Percentiles rank a stretch among this genome's conserved stretches.
Evolutionary conservation across 2,797 vertebrate species (phyloP).

Genomic region (Serranus cabrilla): DNA sequence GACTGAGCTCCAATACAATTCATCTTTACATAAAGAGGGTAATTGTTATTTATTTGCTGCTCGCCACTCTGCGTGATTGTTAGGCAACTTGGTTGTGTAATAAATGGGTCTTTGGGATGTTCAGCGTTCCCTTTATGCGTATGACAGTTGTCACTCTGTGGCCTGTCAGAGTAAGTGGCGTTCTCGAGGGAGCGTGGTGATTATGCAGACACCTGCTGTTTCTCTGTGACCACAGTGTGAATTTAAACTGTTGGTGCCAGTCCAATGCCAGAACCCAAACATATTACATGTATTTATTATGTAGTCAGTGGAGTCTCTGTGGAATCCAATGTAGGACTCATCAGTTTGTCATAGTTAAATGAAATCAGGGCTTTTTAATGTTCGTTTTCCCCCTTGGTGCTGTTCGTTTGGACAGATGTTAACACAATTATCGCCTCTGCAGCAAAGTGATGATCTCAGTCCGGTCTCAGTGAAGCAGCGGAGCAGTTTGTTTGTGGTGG

Average conservation of each 20-base stretch:
- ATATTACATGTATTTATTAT: slow-evolving; percentile 6
- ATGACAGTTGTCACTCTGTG: slow-evolving; percentile 19
- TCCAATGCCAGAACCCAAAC: neutral
- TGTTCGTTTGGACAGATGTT: too few species aligned
- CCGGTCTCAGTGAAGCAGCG: too few species aligned
- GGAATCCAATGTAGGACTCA: neutral
- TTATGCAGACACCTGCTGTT: slow-evolving; percentile 36
- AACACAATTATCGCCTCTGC: too few species aligned
- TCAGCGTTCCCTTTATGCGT: slow-evolving; percentile 23
- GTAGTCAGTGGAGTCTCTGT: neutral
- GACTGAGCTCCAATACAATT: slow-evolving; percentile 44
- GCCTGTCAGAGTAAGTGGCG: neutral
- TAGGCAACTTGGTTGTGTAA: slow-evolving; percentile 61
- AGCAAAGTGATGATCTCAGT: too few species aligned
- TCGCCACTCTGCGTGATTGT: slow-evolving; percentile 44
- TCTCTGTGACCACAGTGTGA: slow-evolving; percentile 15
- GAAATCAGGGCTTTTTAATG: neutral
- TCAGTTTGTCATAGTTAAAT: neutral
- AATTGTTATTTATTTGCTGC: slow-evolving; percentile 49
- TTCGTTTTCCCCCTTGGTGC: too few species aligned
- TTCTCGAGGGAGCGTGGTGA: slow-evolving; percentile 10
- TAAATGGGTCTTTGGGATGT: slow-evolving; percentile 58
- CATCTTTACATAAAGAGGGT: slow-evolving; percentile 47
- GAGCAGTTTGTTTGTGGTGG: too few species aligned
- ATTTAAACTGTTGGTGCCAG: slow-evolving; percentile 26